phyloP scores from a whole-genome alignment of 37 sponge, comb jelly and placozoan genomes.

The Aphrocallistes beatrix region DNA sequence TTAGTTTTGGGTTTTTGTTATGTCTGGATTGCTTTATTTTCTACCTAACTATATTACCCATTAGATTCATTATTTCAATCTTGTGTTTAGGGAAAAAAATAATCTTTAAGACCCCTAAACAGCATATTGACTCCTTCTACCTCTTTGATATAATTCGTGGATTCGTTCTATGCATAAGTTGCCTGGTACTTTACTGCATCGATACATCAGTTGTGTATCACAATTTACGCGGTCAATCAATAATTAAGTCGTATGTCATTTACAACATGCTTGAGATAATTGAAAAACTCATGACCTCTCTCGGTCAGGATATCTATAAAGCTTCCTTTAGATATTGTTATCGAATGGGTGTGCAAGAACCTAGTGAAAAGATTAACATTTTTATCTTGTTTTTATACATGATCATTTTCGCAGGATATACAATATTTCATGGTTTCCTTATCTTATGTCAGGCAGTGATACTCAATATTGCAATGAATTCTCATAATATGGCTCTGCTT shows the following conservation, averaged over 20 bases:
- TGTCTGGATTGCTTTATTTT: slow-evolving; percentile 83
- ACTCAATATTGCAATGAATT: slow-evolving; percentile 92
- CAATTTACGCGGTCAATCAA: slow-evolving; percentile 74
- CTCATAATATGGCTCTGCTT: slow-evolving; percentile 61
- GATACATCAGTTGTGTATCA: slow-evolving; percentile 88
- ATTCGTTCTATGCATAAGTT: slow-evolving; percentile 27
- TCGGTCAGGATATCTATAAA: background rate
- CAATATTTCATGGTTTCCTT: slow-evolving; percentile 53
- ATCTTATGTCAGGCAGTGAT: slow-evolving; percentile 61
- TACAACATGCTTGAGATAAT: slow-evolving; percentile 88
- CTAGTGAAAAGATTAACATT: background rate
- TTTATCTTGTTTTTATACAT: background rate
- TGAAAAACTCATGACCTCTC: background rate
- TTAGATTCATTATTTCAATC: slow-evolving; percentile 43
- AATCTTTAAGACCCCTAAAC: background rate
- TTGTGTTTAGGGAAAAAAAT: background rate
- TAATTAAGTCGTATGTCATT: slow-evolving; percentile 93
- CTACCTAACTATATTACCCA: slow-evolving; percentile 74
- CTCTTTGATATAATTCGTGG: slow-evolving; percentile 13
- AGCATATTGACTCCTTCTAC: background rate
- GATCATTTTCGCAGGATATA: background rate
- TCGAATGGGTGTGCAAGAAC: background rate
- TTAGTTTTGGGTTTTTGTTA: slow-evolving; percentile 65
- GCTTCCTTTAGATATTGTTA: background rate
- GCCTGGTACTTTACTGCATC: slow-evolving; percentile 34